Percentiles rank a stretch among this genome's conserved stretches.
phyloP scores from a whole-genome alignment of 2,888 invertebrate species.

The Epistrophe grossulariae region DNA sequence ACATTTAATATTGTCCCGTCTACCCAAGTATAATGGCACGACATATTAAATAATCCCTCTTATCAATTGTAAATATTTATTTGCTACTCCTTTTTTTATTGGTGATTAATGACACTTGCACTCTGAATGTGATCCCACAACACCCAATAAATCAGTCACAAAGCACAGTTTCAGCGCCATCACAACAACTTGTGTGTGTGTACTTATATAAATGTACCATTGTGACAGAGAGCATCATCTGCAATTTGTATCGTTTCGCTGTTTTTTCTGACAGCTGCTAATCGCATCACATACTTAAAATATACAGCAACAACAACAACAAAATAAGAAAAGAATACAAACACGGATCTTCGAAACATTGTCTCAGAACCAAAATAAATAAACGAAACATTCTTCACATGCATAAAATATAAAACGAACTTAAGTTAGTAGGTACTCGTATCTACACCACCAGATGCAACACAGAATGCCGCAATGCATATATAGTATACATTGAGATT shows the following conservation, averaged over 20 bases:
- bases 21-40: neutral
- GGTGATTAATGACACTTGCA: slow-evolving; percentile 66
- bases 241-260: slow-evolving; percentile 61
- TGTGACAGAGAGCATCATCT: slow-evolving; percentile 69
- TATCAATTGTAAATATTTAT: slow-evolving; percentile 39
- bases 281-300: slow-evolving; percentile 58
- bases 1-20: slow-evolving; percentile 20
- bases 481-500: slow-evolving; percentile 23
- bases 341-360: slow-evolving; percentile 44
- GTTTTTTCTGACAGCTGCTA: slow-evolving; percentile 69
- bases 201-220: neutral
- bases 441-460: slow-evolving; percentile 34
- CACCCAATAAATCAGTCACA: slow-evolving; percentile 66
- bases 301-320: slow-evolving; percentile 11
- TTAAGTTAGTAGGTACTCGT: neutral
- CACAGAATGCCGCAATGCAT: slow-evolving; percentile 29
- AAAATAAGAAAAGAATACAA: slow-evolving; percentile 13
- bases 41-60: slow-evolving; percentile 49
- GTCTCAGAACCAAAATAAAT: slow-evolving; percentile 46
- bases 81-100: slow-evolving; percentile 32
- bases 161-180: slow-evolving; percentile 64
- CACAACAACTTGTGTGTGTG: slow-evolving; percentile 14
- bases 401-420: neutral
- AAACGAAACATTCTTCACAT: neutral
- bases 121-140: slow-evolving; percentile 57